Evolutionary conservation across 2,797 vertebrate genomes (phyloP).

Genomic region (Sebastolobus altivelis): DNA sequence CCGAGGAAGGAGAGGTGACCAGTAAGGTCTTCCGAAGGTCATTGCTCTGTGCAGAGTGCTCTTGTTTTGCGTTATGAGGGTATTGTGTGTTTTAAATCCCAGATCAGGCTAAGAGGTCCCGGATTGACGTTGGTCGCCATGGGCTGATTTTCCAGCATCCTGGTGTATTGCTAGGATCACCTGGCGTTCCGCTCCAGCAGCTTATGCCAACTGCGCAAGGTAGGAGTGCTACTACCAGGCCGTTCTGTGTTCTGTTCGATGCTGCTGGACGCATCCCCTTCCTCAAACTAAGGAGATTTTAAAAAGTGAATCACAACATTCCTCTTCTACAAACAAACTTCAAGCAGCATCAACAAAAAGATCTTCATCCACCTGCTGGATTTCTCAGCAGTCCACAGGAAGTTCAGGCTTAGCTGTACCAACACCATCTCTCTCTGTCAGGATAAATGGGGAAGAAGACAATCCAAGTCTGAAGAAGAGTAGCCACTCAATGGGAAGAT

Average conservation of each 20-base stretch:
- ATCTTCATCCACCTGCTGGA: slow-evolving; percentile 79
- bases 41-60: slow-evolving; percentile 84
- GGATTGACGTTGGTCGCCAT: slow-evolving; percentile 99
- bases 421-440: slow-evolving; percentile 71
- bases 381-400: slow-evolving; percentile 76
- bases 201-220: slow-evolving; percentile 99
- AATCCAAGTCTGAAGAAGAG: slow-evolving; percentile 82
- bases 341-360: slow-evolving; percentile 78
- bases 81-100: slow-evolving; percentile 94
- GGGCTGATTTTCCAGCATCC: slow-evolving; percentile 99
- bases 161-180: slow-evolving; percentile 93
- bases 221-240: slow-evolving; percentile 90
- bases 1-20: slow-evolving; percentile 84
- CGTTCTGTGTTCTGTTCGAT: slow-evolving; percentile 83
- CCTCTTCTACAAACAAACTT: slow-evolving; percentile 77
- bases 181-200: slow-evolving; percentile 98
- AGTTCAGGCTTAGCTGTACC: slow-evolving; percentile 79
- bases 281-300: slow-evolving; percentile 69
- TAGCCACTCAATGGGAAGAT: slow-evolving; percentile 84
- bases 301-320: slow-evolving; percentile 68
- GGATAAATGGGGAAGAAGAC: slow-evolving; percentile 80
- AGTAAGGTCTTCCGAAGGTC: slow-evolving; percentile 83
- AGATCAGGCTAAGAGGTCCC: slow-evolving; percentile 99
- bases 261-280: slow-evolving; percentile 84
- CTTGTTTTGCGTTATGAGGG: slow-evolving; percentile 88